phyloP scores from a whole-genome alignment of 2,888 invertebrate genomes.

The Acholoe squamosa region DNA sequence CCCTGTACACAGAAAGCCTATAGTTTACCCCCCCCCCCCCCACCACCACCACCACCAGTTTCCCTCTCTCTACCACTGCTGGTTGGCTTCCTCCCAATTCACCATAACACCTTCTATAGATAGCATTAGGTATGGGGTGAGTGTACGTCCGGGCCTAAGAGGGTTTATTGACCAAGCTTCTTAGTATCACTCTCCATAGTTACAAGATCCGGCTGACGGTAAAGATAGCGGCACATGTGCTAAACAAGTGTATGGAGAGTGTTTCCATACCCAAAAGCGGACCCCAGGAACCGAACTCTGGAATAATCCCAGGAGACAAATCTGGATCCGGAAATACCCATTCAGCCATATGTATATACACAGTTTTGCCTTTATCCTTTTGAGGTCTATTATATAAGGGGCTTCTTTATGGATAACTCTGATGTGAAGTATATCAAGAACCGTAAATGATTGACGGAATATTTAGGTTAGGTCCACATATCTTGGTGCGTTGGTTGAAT shows the following conservation, averaged over 20 bases:
- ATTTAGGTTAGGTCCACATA: too few species aligned
- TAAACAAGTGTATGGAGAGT: not conserved
- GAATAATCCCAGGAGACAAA: not conserved
- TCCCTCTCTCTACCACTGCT: too few species aligned
- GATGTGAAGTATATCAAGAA: too few species aligned
- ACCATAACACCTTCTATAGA: not conserved
- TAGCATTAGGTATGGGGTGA: not conserved
- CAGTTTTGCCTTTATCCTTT: not conserved
- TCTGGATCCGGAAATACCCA: not conserved
- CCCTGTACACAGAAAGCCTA: not conserved
- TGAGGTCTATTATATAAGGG: too few species aligned
- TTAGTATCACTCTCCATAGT: constrained; percentile 8
- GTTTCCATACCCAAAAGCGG: not conserved
- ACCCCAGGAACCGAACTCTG: not conserved
- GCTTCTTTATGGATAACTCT: too few species aligned
- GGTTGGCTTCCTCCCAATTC: too few species aligned
- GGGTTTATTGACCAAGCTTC: constrained; percentile 11
- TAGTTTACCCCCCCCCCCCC: too few species aligned
- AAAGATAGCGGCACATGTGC: not conserved
- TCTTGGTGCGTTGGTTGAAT: too few species aligned
- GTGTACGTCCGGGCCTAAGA: not conserved
- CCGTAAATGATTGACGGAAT: too few species aligned
- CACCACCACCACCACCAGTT: too few species aligned
- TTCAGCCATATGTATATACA: not conserved
- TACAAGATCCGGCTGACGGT: not conserved